phyloP scores from a whole-genome alignment of 2,113 vertebrate genomes.

The Chaetorhynchus papuensis region DNA sequence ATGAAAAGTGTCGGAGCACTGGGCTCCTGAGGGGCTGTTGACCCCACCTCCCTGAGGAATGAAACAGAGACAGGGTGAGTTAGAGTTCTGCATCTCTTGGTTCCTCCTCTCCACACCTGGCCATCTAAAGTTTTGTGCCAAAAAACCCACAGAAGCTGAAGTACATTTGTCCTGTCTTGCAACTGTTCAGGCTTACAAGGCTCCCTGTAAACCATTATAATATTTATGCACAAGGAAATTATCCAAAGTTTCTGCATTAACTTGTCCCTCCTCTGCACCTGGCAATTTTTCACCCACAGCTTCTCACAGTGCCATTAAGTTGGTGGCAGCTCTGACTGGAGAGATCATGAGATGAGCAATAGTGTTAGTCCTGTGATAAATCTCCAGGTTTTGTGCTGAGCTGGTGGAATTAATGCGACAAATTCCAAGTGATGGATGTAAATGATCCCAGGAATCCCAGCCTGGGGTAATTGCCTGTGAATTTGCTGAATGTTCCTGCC shows the following conservation, averaged over 20 bases:
- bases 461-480: neutral
- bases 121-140: neutral
- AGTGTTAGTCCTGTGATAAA: neutral
- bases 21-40: neutral
- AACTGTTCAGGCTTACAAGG: neutral
- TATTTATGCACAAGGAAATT: neutral
- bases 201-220: neutral
- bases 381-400: neutral
- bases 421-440: neutral
- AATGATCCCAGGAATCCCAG: neutral
- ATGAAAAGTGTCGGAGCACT: neutral
- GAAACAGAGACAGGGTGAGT: neutral
- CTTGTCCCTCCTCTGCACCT: neutral
- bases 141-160: fast-evolving
- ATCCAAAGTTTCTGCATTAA: neutral
- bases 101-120: neutral
- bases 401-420: neutral
- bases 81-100: neutral
- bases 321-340: neutral
- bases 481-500: neutral
- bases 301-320: neutral
- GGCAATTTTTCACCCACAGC: neutral
- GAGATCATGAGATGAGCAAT: neutral
- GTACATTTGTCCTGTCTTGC: neutral
- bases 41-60: neutral